Evolutionary conservation across 1,140 invertebrate genomes (phyloP), one percentile per base, ranked within the genome.

Genomic region (Neuroterus valhalla): DNA sequence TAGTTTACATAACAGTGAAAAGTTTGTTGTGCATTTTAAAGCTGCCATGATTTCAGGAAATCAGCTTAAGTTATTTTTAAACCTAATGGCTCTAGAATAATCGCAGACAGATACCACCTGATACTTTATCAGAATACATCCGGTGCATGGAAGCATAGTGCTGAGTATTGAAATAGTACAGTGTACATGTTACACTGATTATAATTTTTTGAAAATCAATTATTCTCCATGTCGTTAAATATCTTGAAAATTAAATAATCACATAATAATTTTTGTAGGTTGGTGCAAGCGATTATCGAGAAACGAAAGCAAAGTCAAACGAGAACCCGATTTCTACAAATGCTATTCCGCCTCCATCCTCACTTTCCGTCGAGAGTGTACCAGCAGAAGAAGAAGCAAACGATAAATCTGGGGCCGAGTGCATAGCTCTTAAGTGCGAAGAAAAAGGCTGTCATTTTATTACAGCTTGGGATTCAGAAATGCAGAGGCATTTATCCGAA

Each of bases 401-500:
- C 31, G 71, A 80, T 12, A 79, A 86, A 66, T 83, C 85, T 0
- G 83, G 78, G 38, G 87, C 85, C 0, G 88, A 88, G 15, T 89
- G 88, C 68, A 89, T 89, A 67, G 86, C 87, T 3, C 55, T 89
- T 6, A 89, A 88, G 42, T 89, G 88, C 38, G 86, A 88, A n/a
- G 87, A 89, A 46, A 88, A 87, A 71, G 88, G 88, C 6, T 93
- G 91, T 71, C 85, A 88, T 70, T 93, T 90, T 73, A 90, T 91
- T 71, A 90, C 91, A 6, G 88, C 90, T 3, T 92, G 90, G 88
- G 88, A 91, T 66, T 91, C 88, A 23, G 91, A 92, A 70, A 86
- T 93, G 84, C 86, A 89, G 62, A 84, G 89, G 70, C 90, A 89
- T 46, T 80, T 89, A 23, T 81, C 85, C 6, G 88, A 89, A 48